Evolutionary conservation across 2,888 invertebrate genomes (phyloP).

Genomic region (Byasa hedistus): DNA sequence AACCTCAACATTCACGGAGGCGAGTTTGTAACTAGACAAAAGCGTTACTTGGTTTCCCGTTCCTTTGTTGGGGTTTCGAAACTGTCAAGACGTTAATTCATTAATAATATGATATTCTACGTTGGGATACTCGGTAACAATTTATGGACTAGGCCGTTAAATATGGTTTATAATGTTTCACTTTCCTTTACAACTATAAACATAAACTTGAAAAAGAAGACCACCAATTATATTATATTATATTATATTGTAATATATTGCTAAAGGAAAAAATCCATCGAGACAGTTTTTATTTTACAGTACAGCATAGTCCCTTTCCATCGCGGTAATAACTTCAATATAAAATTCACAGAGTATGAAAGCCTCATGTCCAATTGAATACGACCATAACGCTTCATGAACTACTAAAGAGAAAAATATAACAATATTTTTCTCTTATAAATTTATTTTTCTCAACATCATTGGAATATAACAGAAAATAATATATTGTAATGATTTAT

Average conservation of each 20-base stretch:
- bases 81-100: constrained; percentile 13
- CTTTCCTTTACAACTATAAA: not conserved
- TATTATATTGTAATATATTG: not conserved
- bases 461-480: no score
- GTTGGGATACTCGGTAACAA: not conserved
- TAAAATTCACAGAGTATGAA: constrained; percentile 16
- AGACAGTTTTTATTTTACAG: not conserved
- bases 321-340: constrained; percentile 9
- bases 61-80: constrained; percentile 9
- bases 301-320: not conserved
- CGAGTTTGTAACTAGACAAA: constrained; percentile 10
- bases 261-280: not conserved
- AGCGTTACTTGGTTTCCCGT: constrained; percentile 15
- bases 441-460: no score
- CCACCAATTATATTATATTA: not conserved
- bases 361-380: constrained; percentile 24
- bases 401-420: constrained; percentile 8
- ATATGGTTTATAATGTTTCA: not conserved
- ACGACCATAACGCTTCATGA: constrained; percentile 15
- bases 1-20: constrained; percentile 5
- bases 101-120: not conserved
- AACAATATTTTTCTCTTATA: no score
- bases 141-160: not conserved
- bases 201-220: not conserved
- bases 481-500: no score